Evolutionary conservation across 2,888 invertebrate genomes (phyloP).

Genomic region (Drosophila dives): DNA sequence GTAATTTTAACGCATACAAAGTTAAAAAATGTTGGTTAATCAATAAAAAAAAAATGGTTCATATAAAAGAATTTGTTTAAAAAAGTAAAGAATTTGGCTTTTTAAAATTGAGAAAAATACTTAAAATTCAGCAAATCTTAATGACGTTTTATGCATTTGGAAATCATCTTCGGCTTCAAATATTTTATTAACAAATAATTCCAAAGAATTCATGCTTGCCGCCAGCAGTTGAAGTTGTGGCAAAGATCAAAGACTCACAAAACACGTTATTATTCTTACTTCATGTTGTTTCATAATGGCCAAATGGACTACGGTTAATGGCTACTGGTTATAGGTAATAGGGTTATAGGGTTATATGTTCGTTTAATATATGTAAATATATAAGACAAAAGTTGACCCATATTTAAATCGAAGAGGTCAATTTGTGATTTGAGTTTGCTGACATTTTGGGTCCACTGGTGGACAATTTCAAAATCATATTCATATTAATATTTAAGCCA

Average conservation of each 20-base stretch:
- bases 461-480: slow-evolving; percentile 44
- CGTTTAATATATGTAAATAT: slow-evolving; percentile 4
- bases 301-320: slow-evolving; percentile 3
- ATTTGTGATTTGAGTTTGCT: slow-evolving; percentile 16
- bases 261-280: slow-evolving; percentile 36
- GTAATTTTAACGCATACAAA: too few species aligned
- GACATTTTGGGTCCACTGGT: slow-evolving; percentile 20
- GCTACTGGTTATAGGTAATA: neutral
- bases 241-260: slow-evolving; percentile 33
- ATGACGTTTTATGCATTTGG: slow-evolving; percentile 1
- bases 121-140: neutral
- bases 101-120: neutral
- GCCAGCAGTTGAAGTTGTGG: slow-evolving; percentile 15
- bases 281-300: slow-evolving; percentile 39
- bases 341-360: neutral
- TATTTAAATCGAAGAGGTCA: slow-evolving; percentile 32
- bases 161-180: neutral
- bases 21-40: too few species aligned
- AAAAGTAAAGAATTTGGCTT: neutral
- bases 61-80: too few species aligned
- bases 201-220: slow-evolving; percentile 23
- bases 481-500: slow-evolving; percentile 18
- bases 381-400: slow-evolving; percentile 31
- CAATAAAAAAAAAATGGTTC: too few species aligned
- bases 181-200: slow-evolving; percentile 2